A percentile compares a stretch with the other conserved stretches of the same genome.
These are phyloP conservation scores for Botrylloides violaceus DNA, from an alignment of 23 tunicate species.

Conservation along the genomic window DNA sequence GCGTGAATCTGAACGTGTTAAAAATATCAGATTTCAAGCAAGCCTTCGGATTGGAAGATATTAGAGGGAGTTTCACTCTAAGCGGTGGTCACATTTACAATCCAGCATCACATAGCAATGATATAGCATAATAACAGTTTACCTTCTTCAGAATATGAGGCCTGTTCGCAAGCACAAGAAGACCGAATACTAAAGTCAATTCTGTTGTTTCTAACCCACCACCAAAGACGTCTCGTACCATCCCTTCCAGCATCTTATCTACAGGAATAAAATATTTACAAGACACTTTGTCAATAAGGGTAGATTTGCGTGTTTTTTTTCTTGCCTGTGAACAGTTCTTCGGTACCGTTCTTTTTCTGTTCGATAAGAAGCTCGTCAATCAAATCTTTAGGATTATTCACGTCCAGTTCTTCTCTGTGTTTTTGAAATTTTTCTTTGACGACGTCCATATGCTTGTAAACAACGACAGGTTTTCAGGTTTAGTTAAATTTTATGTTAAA, in stretches of 20 bases:
- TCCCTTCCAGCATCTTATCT: slow-evolving; percentile 8
- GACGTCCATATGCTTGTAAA: not conserved
- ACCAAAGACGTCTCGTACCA: slow-evolving; percentile 12
- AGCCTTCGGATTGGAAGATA: too few species aligned
- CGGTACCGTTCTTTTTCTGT: not conserved
- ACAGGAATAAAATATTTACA: not conserved
- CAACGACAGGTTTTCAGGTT: not conserved
- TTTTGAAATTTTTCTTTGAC: not conserved
- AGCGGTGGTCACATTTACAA: too few species aligned
- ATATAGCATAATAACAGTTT: too few species aligned
- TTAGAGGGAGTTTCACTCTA: too few species aligned
- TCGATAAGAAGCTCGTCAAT: slow-evolving; percentile 18
- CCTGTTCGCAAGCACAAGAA: slow-evolving; percentile 6
- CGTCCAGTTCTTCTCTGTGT: slow-evolving; percentile 6
- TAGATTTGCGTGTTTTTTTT: not conserved
- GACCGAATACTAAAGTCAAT: slow-evolving; percentile 11
- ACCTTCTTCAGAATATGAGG: slow-evolving; percentile 10
- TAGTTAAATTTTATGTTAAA: too few species aligned
- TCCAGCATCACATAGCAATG: too few species aligned
- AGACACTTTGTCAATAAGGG: not conserved
- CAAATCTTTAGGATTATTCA: slow-evolving; percentile 9
- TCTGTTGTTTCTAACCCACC: slow-evolving; percentile 9
- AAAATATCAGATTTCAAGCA: too few species aligned
- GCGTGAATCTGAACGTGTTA: slow-evolving; percentile 23
- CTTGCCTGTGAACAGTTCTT: not conserved